A percentile compares a stretch with the other conserved stretches of the same genome.
Conservation (phyloP, 2,113 vertebrate genomes). For the Dasyprocta punctata region DNA sequence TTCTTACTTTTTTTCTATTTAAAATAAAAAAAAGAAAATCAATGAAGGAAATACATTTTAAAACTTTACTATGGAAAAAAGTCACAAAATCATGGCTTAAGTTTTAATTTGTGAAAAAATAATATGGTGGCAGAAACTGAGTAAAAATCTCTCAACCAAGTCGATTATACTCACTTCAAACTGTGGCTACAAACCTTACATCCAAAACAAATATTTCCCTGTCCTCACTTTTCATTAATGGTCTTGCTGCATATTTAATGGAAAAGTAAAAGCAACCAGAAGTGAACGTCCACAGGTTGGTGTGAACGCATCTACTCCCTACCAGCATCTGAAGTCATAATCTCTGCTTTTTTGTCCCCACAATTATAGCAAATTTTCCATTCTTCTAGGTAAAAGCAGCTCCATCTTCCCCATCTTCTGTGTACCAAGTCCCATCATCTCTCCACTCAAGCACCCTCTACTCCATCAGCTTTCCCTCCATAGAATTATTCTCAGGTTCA, state of each 20-base stretch:
- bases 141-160: neutral
- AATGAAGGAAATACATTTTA: neutral
- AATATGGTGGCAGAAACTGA: neutral
- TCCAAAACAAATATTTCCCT: neutral
- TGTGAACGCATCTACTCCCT: neutral
- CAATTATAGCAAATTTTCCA: no score
- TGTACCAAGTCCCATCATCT: no score
- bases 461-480: neutral
- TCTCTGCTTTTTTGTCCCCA: neutral
- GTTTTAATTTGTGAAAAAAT: neutral
- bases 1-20: no score
- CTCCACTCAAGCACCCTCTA: neutral
- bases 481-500: neutral
- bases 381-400: rapidly evolving
- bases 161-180: neutral
- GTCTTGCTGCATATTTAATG: neutral
- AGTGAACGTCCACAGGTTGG: neutral
- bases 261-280: neutral
- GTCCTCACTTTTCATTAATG: neutral
- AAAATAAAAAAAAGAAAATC: neutral
- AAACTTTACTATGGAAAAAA: neutral
- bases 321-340: neutral
- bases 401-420: no score
- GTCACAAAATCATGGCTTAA: neutral
- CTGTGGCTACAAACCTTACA: neutral